Conservation (phyloP, 2,888 invertebrate genomes). For the Meiosimyza platycephala region DNA sequence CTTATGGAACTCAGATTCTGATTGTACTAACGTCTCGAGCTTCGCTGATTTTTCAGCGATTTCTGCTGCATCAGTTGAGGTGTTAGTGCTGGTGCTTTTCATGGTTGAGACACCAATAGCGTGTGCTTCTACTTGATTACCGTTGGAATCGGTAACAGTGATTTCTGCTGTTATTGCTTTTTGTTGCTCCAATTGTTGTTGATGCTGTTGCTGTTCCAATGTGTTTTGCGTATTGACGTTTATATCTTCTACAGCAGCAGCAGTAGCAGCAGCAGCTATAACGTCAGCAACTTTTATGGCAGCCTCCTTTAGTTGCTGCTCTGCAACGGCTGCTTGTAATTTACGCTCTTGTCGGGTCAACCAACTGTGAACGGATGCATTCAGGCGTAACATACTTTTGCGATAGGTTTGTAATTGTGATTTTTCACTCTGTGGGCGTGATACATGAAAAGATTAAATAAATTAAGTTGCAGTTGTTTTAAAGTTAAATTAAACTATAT, state of each 20-base stretch:
- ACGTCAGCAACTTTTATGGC: slow-evolving; percentile 43
- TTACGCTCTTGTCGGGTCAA: slow-evolving; percentile 67
- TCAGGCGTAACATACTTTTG: slow-evolving; percentile 67
- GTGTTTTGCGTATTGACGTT: slow-evolving; percentile 11
- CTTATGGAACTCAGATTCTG: slow-evolving; percentile 66
- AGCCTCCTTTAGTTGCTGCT: slow-evolving; percentile 50
- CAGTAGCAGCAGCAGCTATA: slow-evolving; percentile 21
- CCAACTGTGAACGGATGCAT: slow-evolving; percentile 68
- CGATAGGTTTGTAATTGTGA: slow-evolving; percentile 66
- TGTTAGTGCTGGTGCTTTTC: slow-evolving; percentile 24
- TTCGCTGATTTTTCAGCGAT: slow-evolving; percentile 33
- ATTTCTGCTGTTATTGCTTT: slow-evolving; percentile 44
- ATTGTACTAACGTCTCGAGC: slow-evolving; percentile 55
- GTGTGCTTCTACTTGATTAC: slow-evolving; percentile 53
- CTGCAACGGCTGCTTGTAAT: slow-evolving; percentile 59
- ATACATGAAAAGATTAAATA: background rate
- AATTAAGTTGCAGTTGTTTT: background rate
- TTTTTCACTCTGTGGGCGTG: slow-evolving; percentile 61
- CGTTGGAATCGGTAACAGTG: slow-evolving; percentile 57
- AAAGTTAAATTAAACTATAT: background rate
- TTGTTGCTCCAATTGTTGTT: slow-evolving; percentile 20
- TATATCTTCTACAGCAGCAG: slow-evolving; percentile 16
- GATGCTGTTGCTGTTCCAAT: slow-evolving; percentile 15
- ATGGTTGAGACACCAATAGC: slow-evolving; percentile 25
- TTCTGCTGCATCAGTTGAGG: slow-evolving; percentile 18